These are phyloP conservation scores for Cyprinus carpio DNA, from an alignment of 2,113 vertebrate genomes.

Conservation along the genomic window DNA sequence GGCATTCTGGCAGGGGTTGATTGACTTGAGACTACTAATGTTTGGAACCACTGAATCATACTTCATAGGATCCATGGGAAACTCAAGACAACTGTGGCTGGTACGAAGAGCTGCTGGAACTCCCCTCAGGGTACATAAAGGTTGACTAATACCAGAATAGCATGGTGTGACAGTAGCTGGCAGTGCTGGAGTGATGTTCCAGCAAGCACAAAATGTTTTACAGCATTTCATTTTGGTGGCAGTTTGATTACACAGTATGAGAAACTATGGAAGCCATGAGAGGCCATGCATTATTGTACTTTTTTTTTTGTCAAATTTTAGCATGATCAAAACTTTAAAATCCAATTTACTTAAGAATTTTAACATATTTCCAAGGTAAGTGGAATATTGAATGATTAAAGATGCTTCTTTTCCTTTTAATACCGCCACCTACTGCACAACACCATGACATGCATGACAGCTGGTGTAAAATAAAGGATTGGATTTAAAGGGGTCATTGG, in stretches of 20 bases:
- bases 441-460: no score
- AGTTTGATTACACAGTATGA: background rate
- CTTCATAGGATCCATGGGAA: conserved; percentile 1
- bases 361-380: no score
- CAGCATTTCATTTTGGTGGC: background rate
- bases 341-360: no score
- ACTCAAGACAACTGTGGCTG: conserved; percentile 9
- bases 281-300: background rate
- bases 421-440: no score
- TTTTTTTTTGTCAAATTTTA: no score
- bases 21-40: conserved; percentile 56
- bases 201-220: background rate
- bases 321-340: no score
- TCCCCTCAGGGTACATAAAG: background rate
- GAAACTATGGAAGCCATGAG: background rate
- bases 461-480: no score
- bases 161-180: background rate
- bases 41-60: conserved; percentile 18
- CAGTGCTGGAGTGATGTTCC: conserved; percentile 12
- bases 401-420: no score
- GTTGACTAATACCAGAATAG: background rate
- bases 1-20: conserved; percentile 61
- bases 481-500: no score
- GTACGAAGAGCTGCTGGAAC: conserved; percentile 6
- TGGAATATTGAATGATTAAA: no score